Percentiles rank a stretch among this genome's conserved stretches.
Evolutionary conservation across 2,797 vertebrate genomes (phyloP).

Genomic region (Rhincodon typus): DNA sequence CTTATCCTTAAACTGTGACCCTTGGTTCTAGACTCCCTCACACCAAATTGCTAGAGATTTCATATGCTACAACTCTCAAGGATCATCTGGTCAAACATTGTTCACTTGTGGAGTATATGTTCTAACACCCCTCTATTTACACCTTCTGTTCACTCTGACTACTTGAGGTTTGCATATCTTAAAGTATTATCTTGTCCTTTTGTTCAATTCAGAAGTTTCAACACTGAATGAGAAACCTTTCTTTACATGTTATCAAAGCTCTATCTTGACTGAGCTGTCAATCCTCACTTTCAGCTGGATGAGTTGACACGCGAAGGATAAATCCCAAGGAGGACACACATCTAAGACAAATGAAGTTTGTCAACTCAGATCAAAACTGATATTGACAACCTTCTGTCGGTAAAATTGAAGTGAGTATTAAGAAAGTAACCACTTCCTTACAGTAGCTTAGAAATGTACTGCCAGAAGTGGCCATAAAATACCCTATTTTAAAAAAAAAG

Average conservation of each 20-base stretch:
- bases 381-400: background rate
- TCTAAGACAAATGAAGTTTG: background rate
- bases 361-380: background rate
- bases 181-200: background rate
- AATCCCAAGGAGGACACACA: background rate
- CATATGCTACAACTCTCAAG: background rate
- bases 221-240: background rate
- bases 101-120: background rate
- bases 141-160: background rate
- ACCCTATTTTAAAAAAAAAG: background rate
- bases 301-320: background rate
- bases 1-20: no score
- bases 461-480: background rate
- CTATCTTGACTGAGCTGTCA: background rate
- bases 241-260: background rate
- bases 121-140: background rate
- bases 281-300: background rate
- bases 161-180: background rate
- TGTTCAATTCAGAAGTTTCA: background rate
- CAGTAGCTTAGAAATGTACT: background rate
- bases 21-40: background rate
- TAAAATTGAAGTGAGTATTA: background rate
- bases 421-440: background rate
- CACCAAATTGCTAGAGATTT: background rate
- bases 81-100: background rate